Conservation (phyloP, 2,113 vertebrate genomes). For the Pituophis catenifer region DNA sequence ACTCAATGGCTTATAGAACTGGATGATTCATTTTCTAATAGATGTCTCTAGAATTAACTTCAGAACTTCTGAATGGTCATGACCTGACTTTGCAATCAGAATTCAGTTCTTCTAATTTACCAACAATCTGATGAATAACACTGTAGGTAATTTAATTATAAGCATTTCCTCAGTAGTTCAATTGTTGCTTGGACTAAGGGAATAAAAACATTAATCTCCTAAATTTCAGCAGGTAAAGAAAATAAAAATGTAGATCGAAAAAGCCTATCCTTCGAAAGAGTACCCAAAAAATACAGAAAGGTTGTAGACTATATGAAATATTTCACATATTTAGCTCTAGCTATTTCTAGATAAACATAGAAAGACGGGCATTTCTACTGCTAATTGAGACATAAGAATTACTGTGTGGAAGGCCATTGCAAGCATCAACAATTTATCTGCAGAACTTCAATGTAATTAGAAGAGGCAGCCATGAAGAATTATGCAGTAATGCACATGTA, state of each 20-base stretch:
- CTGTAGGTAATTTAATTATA: neutral
- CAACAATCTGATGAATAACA: neutral
- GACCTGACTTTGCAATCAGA: neutral
- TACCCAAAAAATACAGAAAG: neutral
- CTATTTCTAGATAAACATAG: neutral
- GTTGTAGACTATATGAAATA: constrained; percentile 7
- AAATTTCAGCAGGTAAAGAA: neutral
- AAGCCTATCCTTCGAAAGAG: neutral
- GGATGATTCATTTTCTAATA: neutral
- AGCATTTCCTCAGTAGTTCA: neutral
- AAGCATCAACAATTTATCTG: constrained; percentile 34
- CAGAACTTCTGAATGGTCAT: neutral
- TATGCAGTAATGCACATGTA: neutral
- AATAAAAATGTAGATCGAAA: neutral
- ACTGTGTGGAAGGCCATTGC: constrained; percentile 35
- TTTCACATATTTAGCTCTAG: constrained; percentile 12
- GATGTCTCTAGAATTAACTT: neutral
- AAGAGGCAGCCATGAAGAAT: constrained; percentile 35
- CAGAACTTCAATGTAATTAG: constrained; percentile 13
- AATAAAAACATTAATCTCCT: neutral
- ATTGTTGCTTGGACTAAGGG: neutral
- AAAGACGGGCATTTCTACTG: constrained; percentile 29
- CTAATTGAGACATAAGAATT: constrained; percentile 43
- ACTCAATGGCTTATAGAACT: neutral
- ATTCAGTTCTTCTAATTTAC: neutral